phyloP scores from a whole-genome alignment of 92 coral and sea anemone genomes.

The Pocillopora grandis region DNA sequence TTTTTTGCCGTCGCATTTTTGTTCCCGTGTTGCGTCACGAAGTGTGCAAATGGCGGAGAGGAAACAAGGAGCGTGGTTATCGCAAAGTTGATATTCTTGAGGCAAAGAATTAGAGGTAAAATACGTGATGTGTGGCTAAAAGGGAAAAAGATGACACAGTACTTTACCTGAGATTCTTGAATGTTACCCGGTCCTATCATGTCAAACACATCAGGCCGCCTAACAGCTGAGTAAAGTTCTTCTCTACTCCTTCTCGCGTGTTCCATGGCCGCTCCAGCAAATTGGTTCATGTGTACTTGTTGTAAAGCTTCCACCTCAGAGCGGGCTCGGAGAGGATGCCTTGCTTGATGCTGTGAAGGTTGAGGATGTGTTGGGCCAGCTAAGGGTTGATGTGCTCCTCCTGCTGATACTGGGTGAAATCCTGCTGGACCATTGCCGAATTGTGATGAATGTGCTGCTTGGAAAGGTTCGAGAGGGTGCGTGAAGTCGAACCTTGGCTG shows the following conservation, averaged over 20 bases:
- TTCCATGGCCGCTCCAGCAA: constrained; percentile 76
- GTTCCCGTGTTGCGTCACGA: constrained; percentile 13
- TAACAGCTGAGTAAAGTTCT: constrained; percentile 68
- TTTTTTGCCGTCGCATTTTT: constrained; percentile 7
- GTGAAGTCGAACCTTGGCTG: constrained; percentile 97
- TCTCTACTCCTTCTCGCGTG: constrained; percentile 81
- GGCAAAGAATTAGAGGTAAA: background rate
- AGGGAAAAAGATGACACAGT: constrained; percentile 8
- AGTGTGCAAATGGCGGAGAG: constrained; percentile 27
- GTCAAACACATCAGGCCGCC: constrained; percentile 87
- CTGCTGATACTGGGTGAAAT: constrained; percentile 73
- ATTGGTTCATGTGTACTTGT: constrained; percentile 89
- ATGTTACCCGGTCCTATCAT: constrained; percentile 54
- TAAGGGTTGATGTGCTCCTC: constrained; percentile 34
- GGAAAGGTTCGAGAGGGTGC: constrained; percentile 88
- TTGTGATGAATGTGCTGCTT: constrained; percentile 71
- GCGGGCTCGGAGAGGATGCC: constrained; percentile 67
- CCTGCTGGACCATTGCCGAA: constrained; percentile 86
- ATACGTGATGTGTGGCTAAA: background rate
- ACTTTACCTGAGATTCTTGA: constrained; percentile 72
- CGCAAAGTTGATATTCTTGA: background rate
- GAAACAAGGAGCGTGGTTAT: background rate
- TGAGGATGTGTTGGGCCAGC: constrained; percentile 76
- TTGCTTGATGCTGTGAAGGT: constrained; percentile 77
- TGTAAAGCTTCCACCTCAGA: constrained; percentile 86